These are phyloP conservation scores for Geodia barretti DNA, from an alignment of 37 sponge, comb jelly and placozoan genomes.

Conservation along the genomic window DNA sequence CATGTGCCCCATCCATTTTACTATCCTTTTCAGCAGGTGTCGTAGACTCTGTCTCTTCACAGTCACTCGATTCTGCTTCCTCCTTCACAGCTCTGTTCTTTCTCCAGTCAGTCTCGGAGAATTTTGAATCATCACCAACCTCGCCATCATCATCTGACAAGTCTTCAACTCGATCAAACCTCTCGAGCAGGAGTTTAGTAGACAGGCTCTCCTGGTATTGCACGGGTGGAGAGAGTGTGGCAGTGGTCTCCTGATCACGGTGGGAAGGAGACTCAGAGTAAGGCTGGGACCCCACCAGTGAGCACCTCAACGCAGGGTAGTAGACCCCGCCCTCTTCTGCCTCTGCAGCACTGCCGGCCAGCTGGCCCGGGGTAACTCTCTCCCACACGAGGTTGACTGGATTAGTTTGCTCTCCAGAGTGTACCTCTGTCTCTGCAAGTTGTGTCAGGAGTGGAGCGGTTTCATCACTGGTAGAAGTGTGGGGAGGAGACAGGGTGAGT, in stretches of 20 bases:
- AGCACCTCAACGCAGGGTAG: conserved; percentile 1
- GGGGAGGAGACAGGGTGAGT: too few species aligned
- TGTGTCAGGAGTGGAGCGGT: background rate
- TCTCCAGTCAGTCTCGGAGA: background rate
- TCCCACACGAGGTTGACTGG: background rate
- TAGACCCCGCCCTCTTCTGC: background rate
- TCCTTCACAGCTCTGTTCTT: background rate
- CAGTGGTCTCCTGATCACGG: background rate
- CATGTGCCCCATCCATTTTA: background rate
- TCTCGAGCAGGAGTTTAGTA: background rate
- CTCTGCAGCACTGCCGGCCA: background rate
- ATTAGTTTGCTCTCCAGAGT: background rate
- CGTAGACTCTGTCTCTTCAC: background rate
- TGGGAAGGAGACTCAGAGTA: background rate
- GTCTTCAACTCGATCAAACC: background rate
- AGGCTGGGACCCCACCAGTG: background rate
- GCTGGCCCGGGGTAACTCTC: background rate
- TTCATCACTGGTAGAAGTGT: background rate
- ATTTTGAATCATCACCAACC: background rate
- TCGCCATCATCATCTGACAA: background rate
- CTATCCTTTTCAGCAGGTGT: background rate
- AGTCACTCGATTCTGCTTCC: background rate
- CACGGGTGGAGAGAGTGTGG: background rate
- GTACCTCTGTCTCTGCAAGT: background rate
- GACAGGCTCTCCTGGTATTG: background rate